Evolutionary conservation across 2,888 invertebrate species (phyloP).

Genomic region (Creontiades dilutus): DNA sequence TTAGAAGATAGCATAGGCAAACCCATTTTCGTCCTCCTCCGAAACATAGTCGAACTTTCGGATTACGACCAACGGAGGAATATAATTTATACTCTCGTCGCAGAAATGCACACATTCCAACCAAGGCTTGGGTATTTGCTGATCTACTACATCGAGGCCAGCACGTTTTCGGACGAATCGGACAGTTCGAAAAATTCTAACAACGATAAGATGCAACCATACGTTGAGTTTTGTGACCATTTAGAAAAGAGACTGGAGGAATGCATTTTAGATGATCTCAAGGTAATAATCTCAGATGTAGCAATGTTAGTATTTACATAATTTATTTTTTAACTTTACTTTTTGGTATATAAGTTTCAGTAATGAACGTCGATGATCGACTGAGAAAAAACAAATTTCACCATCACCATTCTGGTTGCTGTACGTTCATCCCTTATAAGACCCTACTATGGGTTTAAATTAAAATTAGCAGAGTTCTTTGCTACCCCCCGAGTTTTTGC

Average conservation of each 20-base stretch:
- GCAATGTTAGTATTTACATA: neutral
- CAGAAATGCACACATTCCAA: conserved; percentile 87
- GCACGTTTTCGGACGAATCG: conserved; percentile 73
- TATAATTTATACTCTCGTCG: conserved; percentile 88
- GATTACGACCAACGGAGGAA: conserved; percentile 88
- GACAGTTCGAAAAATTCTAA: conserved; percentile 77
- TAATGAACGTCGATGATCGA: neutral
- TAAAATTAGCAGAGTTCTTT: no score
- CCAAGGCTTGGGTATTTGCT: conserved; percentile 91
- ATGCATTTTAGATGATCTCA: conserved; percentile 89
- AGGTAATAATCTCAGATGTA: conserved; percentile 78
- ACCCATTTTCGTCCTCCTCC: conserved; percentile 92
- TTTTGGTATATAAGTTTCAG: no score
- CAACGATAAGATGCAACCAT: conserved; percentile 89
- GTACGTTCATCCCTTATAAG: no score
- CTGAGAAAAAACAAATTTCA: no score
- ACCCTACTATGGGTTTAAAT: no score
- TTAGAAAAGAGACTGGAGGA: conserved; percentile 87
- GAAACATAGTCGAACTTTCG: conserved; percentile 87
- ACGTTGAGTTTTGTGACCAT: conserved; percentile 92
- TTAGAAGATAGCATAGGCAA: conserved; percentile 88
- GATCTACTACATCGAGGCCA: conserved; percentile 84
- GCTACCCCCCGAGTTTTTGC: no score
- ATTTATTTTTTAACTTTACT: no score
- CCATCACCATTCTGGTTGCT: no score